These are phyloP conservation scores for Axinella damicornis DNA, from an alignment of 37 sponge, comb jelly and placozoan species.

Conservation along the genomic window DNA sequence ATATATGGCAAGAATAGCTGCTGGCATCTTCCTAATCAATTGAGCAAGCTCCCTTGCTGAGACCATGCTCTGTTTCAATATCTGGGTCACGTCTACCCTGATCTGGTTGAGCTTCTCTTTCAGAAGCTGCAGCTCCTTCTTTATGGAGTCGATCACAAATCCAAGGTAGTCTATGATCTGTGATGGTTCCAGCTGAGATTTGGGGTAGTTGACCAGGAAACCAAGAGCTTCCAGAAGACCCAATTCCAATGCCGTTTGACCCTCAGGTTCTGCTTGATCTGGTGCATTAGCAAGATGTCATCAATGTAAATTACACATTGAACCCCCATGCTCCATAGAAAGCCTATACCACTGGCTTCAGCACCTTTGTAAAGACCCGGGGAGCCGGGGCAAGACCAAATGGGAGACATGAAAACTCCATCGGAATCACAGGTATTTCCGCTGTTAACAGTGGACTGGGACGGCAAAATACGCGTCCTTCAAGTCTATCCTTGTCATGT, in stretches of 20 bases:
- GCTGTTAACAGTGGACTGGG: not conserved
- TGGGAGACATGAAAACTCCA: conserved; percentile 11
- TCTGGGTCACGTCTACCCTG: not conserved
- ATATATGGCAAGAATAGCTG: conserved; percentile 19
- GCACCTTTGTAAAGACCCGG: conserved; percentile 9
- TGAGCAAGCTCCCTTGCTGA: not conserved
- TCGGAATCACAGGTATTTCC: not conserved
- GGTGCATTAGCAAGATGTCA: conserved; percentile 4
- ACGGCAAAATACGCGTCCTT: conserved; percentile 39
- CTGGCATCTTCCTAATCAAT: conserved; percentile 21
- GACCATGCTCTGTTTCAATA: not conserved
- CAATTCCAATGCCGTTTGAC: not conserved
- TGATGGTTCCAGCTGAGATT: not conserved
- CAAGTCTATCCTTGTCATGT: conserved; percentile 23
- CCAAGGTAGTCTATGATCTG: not conserved
- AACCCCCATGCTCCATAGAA: conserved; percentile 2
- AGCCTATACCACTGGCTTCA: conserved; percentile 1
- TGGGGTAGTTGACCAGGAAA: conserved; percentile 18
- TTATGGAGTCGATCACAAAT: not conserved
- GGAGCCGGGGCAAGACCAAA: conserved; percentile 15
- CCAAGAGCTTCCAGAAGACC: conserved; percentile 18
- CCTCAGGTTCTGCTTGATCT: too few relatives aligned
- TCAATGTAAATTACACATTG: conserved; percentile 16
- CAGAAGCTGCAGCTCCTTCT: conserved; percentile 6
- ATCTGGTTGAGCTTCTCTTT: not conserved